These are phyloP conservation scores for Xiphorhynchus elegans DNA, from an alignment of 2,113 vertebrate genomes.

Conservation along the genomic window DNA sequence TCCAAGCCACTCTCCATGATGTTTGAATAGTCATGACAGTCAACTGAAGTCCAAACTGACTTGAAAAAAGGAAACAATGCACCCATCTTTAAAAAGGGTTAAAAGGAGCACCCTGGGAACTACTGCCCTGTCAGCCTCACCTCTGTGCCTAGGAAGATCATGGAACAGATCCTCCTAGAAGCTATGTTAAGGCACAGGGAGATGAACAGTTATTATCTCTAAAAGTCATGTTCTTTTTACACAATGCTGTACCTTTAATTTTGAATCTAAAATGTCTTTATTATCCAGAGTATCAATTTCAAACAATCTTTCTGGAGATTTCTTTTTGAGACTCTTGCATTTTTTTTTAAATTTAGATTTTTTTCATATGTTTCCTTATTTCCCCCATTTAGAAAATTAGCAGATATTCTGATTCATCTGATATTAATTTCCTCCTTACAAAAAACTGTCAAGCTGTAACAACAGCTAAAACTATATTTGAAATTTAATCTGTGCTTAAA, in stretches of 20 bases:
- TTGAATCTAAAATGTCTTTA: neutral
- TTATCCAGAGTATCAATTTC: neutral
- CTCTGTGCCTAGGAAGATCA: neutral
- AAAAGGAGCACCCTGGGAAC: neutral
- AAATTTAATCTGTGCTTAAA: neutral
- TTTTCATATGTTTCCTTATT: neutral
- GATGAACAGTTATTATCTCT: neutral
- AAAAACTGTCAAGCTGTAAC: neutral
- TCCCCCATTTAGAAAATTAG: neutral
- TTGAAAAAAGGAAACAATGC: neutral
- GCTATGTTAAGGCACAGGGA: neutral
- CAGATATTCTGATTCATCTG: neutral
- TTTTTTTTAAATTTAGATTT: neutral
- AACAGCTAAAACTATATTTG: neutral
- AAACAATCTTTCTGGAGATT: neutral
- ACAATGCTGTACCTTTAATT: neutral
- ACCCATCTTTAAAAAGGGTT: neutral
- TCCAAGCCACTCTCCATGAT: neutral
- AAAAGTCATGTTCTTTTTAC: neutral
- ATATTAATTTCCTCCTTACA: neutral
- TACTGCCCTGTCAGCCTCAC: neutral
- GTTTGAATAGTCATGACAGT: neutral
- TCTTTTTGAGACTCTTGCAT: no score
- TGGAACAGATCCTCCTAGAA: neutral
- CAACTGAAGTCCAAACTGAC: neutral